Percentiles rank a stretch among this genome's conserved stretches.
phyloP scores from a whole-genome alignment of 2,113 vertebrate species.

The Rhynchomys soricoides region DNA sequence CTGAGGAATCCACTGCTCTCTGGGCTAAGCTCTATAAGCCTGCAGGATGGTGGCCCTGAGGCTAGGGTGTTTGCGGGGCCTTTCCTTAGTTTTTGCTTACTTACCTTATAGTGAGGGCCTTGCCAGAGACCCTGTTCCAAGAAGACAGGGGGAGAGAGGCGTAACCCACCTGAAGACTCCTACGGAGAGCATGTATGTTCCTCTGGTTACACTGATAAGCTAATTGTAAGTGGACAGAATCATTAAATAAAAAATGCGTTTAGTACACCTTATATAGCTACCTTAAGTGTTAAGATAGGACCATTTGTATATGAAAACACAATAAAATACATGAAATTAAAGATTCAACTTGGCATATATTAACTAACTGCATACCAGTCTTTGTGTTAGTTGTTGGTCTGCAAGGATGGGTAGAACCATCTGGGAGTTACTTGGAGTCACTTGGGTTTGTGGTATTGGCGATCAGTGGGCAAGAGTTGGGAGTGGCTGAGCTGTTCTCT shows the following conservation, averaged over 20 bases:
- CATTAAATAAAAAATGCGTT: neutral
- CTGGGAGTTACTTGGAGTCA: neutral
- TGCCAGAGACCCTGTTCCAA: neutral
- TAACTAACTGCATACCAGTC: neutral
- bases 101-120: neutral
- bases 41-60: neutral
- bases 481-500: neutral
- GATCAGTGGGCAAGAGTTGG: neutral
- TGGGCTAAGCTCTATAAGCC: neutral
- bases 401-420: neutral
- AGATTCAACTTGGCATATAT: conserved; percentile 25
- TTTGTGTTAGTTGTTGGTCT: conserved; percentile 17
- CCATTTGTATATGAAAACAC: neutral
- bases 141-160: neutral
- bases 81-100: neutral
- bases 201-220: neutral
- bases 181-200: neutral
- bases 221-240: neutral
- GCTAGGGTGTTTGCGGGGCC: neutral
- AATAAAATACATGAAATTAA: conserved; percentile 14
- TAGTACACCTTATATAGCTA: neutral
- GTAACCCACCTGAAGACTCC: neutral
- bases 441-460: neutral
- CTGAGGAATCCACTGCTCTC: neutral
- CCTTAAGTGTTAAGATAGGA: neutral